Evolutionary conservation across 2,113 vertebrate species (phyloP).

Genomic region (Prolemur simus): DNA sequence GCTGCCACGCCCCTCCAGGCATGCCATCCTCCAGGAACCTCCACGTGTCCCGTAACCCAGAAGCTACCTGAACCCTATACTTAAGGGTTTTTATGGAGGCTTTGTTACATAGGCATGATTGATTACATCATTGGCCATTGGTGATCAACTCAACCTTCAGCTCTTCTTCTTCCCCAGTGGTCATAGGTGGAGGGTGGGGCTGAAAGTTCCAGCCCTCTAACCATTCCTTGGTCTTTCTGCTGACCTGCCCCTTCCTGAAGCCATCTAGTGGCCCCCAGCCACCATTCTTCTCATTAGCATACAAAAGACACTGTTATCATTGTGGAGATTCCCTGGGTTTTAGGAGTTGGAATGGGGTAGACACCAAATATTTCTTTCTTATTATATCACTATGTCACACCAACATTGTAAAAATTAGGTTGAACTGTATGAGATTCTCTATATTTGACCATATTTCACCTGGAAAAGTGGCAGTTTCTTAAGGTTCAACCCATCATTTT

Average conservation of each 20-base stretch:
- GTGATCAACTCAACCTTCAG: not conserved
- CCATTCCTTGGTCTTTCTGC: not conserved
- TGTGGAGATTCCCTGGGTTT: not conserved
- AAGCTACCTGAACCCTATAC: not conserved
- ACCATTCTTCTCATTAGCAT: not conserved
- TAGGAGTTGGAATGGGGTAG: not conserved
- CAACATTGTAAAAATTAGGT: not conserved
- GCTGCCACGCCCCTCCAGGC: not conserved
- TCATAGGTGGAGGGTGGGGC: not conserved
- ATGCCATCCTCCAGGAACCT: not conserved
- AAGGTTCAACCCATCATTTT: not conserved
- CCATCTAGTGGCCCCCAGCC: not conserved
- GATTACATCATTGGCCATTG: not conserved
- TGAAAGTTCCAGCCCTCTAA: not conserved
- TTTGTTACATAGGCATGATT: not conserved
- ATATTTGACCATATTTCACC: constrained; percentile 12
- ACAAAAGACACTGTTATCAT: not conserved
- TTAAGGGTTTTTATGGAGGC: not conserved
- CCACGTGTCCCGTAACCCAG: not conserved
- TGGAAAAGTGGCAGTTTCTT: not conserved
- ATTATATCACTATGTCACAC: not conserved
- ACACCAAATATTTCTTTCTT: not conserved
- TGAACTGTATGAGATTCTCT: constrained; percentile 12
- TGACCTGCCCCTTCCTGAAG: not conserved
- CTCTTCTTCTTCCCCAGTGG: not conserved